phyloP scores from a whole-genome alignment of 2,888 invertebrate species.

The Hydrotaea cyrtoneurina region DNA sequence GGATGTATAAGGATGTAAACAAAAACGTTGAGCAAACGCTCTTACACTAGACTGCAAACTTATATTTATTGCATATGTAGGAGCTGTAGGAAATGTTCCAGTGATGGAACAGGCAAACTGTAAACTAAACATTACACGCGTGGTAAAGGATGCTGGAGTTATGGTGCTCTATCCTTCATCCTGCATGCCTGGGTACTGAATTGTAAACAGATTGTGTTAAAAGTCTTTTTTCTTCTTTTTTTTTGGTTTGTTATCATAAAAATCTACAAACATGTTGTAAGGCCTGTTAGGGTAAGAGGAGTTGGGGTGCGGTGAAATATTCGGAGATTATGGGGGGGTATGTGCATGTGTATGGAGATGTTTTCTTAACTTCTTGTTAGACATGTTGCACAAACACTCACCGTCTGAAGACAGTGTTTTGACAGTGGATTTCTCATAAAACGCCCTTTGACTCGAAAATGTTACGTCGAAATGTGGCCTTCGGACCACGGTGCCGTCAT shows the following conservation, averaged over 20 bases:
- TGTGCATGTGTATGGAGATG: neutral
- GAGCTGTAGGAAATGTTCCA: neutral
- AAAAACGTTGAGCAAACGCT: neutral
- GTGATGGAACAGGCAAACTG: neutral
- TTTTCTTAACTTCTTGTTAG: neutral
- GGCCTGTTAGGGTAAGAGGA: no score
- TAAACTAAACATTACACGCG: conserved; percentile 11
- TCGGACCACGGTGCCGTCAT: neutral
- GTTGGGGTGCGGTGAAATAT: no score
- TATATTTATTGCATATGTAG: neutral
- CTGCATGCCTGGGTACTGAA: conserved; percentile 14
- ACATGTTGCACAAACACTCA: neutral
- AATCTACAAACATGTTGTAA: conserved; percentile 14
- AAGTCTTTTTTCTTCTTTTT: conserved; percentile 8
- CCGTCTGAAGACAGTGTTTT: no score
- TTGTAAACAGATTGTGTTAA: conserved; percentile 14
- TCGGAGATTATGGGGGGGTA: no score
- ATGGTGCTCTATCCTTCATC: no score
- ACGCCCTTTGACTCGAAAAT: no score
- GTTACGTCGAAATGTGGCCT: no score
- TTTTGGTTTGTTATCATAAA: conserved; percentile 7
- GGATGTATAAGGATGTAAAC: neutral
- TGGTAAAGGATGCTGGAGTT: no score
- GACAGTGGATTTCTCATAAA: no score
- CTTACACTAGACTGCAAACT: neutral